Conservation (phyloP, 2,113 vertebrate species). For the Poeciliopsis occidentalis region DNA sequence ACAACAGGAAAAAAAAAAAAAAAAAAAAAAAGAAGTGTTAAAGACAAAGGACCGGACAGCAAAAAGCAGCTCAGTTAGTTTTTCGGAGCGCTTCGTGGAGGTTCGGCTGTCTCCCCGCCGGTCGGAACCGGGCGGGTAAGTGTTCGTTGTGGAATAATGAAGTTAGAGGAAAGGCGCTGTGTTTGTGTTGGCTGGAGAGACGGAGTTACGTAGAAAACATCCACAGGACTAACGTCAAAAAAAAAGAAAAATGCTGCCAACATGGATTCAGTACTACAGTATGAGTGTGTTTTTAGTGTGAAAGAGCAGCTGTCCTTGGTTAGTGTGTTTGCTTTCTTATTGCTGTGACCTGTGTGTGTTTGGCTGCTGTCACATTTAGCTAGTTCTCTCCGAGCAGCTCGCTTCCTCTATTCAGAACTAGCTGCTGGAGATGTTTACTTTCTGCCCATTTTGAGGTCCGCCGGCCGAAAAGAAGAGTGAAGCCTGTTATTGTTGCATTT, state of each 20-base stretch:
- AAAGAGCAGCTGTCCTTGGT: neutral
- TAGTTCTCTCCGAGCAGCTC: slow-evolving; percentile 53
- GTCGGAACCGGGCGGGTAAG: slow-evolving; percentile 40
- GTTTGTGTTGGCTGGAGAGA: slow-evolving; percentile 53
- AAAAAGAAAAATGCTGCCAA: slow-evolving; percentile 4
- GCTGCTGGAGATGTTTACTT: slow-evolving; percentile 68
- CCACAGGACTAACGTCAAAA: slow-evolving; percentile 14
- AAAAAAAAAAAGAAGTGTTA: no score
- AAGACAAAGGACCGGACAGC: slow-evolving; percentile 74
- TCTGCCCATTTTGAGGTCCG: slow-evolving; percentile 47
- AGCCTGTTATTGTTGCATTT: neutral
- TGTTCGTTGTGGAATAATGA: slow-evolving; percentile 23
- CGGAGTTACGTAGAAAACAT: slow-evolving; percentile 59
- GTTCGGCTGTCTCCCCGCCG: neutral
- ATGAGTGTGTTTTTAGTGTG: neutral
- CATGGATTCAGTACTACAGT: neutral
- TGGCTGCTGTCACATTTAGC: slow-evolving; percentile 46
- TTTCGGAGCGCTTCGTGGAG: slow-evolving; percentile 10
- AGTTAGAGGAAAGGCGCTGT: slow-evolving; percentile 56
- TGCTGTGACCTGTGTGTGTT: slow-evolving; percentile 8
- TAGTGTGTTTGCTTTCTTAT: neutral
- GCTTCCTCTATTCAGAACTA: slow-evolving; percentile 62
- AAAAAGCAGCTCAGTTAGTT: neutral
- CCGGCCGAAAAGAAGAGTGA: slow-evolving; percentile 36
- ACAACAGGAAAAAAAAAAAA: slow-evolving; percentile 67